Evolutionary conservation across 2,113 vertebrate species (phyloP), one percentile per base, ranked within the genome.

Genomic region (Chrysochloris asiatica): DNA sequence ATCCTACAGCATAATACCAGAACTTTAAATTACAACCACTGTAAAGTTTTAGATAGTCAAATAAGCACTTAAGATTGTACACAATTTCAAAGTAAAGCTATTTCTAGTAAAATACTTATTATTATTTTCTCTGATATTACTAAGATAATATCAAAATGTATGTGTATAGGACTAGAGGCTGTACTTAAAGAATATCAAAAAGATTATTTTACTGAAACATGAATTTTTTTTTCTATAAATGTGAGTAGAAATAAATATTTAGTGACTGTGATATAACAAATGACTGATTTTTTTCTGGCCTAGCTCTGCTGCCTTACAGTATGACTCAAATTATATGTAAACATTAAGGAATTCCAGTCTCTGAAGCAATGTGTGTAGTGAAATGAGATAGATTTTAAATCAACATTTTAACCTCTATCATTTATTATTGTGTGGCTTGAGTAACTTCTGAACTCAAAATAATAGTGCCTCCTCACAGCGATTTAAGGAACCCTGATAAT

Each of bases 81-180:
- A n/a, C n/a, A n/a, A 13, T 88, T 85, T 93, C 26, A 83, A 88
- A 90, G 52, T 91, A 50, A 94, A 80, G 24, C 45, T 87, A 8
- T 48, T 82, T 75, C 75, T 91, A 45, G 36, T 83, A n/a, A 26
- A 89, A 87, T 88, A 41, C 8, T 71, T 36, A 56, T 54, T 88
- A 12, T 71, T 36, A 56, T 54, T 88, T 85, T 73, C 33, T 47
- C 28, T 22, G 7, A 65, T 56, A 50, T 83, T 45, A 65, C 52
- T 56, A 65, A 92, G 21, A 83, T 71, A 75, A 45, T 83, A 79
- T 86, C 26, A 91, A 36, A n/a, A 65, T 67, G 22, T 38, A n/a
- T 65, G 9, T 87, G 2, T 45, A 61, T 61, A 41, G n/a, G n/a
- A 41, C 77, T 63, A 48, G 13, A 80, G 26, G 43, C 38, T 93